Base-by-base conservation (phyloP, 2,113 vertebrate species). In the Nanorana parkeri region DNA sequence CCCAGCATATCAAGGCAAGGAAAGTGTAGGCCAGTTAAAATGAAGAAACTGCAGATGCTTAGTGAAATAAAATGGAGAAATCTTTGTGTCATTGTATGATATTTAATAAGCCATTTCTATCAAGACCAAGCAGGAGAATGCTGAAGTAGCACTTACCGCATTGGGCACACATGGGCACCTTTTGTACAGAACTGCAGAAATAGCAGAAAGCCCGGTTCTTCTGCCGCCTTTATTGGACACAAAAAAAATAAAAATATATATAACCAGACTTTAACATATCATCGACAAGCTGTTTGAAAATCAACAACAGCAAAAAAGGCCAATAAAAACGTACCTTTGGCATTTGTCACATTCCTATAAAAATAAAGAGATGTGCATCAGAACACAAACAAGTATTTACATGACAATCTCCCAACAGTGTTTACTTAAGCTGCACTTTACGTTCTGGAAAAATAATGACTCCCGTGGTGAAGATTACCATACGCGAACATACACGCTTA, bases 181-280 rank as follows among this genome's bases (percentile, higher is more conserved):
- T 99, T 89, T 99, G 98, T 85, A 98, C 93, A 7, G 94, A 93
- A 81, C 89, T 93, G 84, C 98, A 99, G 89, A 99, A 99, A 90
- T 99, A 99, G 89, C 98, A 99, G 91, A 99, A 99, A 0, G 97
- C 96, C 91, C 98, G 92, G 84, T 98, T 99, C 92, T 99, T 99
- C 93, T 99, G 98, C 77, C 97, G 95, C 75, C 98, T 99, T 87
- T 21, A 73, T 63, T 68, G 86, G 26, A 51, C 51, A 60, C 87
- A 74, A 32, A 63, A 69, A 87, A 81, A 83, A 91, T n/a, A n/a
- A 3, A 85, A 84, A 86, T 32, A 85, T 26, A 52, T 2, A 21
- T 56, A 47, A 77, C 16, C 26, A 16, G 56, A 29, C 60, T 51
- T 26, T 8, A 65, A 61, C 56, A 61, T 17, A 61, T 47, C 4